A percentile compares a stretch with the other conserved stretches of the same genome.
Evolutionary conservation across 2,797 vertebrate species (phyloP).

Genomic region (Salarias fasciatus): DNA sequence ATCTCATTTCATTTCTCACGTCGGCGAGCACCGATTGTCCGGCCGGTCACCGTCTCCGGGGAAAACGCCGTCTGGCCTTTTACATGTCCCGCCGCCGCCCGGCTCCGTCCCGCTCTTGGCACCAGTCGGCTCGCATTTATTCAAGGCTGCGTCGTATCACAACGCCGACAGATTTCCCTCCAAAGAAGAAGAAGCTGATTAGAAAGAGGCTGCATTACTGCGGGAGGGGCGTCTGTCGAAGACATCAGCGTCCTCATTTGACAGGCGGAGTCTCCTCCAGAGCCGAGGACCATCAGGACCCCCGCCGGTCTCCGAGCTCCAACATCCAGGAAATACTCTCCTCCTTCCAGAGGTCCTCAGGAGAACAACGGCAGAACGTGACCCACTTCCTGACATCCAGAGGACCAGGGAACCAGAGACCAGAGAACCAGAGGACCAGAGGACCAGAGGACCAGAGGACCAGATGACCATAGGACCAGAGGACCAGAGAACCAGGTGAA

Average conservation of each 20-base stretch:
- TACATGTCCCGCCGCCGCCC: slow-evolving; percentile 65
- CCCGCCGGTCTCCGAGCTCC: too few species aligned
- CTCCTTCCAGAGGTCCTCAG: too few species aligned
- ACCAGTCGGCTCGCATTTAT: slow-evolving; percentile 70
- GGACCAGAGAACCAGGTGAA: too few species aligned
- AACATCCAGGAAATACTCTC: too few species aligned
- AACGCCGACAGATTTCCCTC: slow-evolving; percentile 53
- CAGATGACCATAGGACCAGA: too few species aligned
- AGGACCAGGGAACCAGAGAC: too few species aligned
- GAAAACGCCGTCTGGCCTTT: slow-evolving; percentile 74
- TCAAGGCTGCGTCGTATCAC: too few species aligned
- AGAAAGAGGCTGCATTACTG: slow-evolving; percentile 1
- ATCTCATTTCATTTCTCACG: slow-evolving; percentile 66
- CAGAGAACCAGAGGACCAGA: too few species aligned
- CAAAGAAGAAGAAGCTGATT: slow-evolving; percentile 27
- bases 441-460: too few species aligned
- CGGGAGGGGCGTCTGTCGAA: slow-evolving; percentile 36
- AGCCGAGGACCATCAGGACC: too few species aligned
- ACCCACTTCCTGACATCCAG: too few species aligned
- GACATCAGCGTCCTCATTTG: slow-evolving; percentile 69
- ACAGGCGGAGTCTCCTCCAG: neutral
- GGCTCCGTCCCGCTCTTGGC: slow-evolving; percentile 54
- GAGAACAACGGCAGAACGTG: too few species aligned
- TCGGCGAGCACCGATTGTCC: slow-evolving; percentile 61
- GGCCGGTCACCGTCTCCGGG: slow-evolving; percentile 53